Evolutionary conservation across 2,888 invertebrate genomes (phyloP), one percentile per base, ranked within the genome.

Genomic region (Eledona agricola): DNA sequence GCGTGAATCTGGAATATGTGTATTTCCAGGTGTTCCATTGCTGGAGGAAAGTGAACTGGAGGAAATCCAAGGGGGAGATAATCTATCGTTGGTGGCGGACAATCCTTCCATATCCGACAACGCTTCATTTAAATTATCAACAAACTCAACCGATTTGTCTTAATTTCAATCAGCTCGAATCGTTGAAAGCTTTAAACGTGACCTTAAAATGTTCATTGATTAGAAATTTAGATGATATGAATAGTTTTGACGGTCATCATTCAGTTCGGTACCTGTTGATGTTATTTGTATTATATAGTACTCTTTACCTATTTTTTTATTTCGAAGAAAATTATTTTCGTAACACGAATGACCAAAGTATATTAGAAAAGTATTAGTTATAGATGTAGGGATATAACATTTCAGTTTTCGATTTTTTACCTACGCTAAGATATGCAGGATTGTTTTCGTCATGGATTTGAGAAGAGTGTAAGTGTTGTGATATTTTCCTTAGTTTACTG

Each of bases 1-100:
- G n/a, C n/a, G n/a, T n/a, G n/a, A n/a, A n/a, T n/a, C n/a, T n/a
- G n/a, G n/a, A 28, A 11, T 11, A 11, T n/a, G 7, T 15, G 15
- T 38, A 7, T 57, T 54, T 51, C 5, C 59, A 77, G 77, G 75
- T 59, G 75, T 77, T 45, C 77, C 77, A 10, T 63, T 77, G 35
- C 61, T 77, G 37, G 77, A 77, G 59, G 77, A 77, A 52, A 77
- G 69, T 56, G 77, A 77, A 62, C 59, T 74, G 12, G 77, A 77
- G 59, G 76, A 77, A 49, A 65, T 69, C 16, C 71, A 70, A 55
- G 66, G 64, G 15, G 69, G 68, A 25, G 72, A 72, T 19, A 70
- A 67, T 15, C 59, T 68, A 16, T 72, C 72, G 9, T 50, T 72
- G 11, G 71, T 72, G n/a, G 62, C 73, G 59, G 74, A 74, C 47